Evolutionary conservation across 2,797 vertebrate species (phyloP).

Genomic region (Falco concolor): DNA sequence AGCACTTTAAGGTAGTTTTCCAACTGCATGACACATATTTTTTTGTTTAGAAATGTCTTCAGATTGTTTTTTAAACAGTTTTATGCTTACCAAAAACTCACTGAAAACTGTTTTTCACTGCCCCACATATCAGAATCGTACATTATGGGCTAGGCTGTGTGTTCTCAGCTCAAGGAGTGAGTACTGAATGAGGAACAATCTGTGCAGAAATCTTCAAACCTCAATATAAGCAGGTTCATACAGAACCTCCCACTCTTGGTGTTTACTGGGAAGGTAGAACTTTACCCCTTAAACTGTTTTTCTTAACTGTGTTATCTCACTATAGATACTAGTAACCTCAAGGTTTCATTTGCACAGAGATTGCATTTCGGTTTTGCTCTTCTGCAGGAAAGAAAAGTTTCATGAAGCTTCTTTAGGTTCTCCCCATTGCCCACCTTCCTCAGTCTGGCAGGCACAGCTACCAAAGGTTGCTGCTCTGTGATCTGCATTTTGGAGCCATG

Average conservation of each 20-base stretch:
- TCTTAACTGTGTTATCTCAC: background rate
- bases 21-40: rapidly evolving
- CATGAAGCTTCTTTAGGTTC: background rate
- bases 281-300: background rate
- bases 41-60: background rate
- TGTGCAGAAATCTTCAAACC: background rate
- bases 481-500: background rate
- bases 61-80: background rate
- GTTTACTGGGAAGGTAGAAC: background rate
- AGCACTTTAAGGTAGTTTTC: background rate
- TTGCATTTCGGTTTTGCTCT: background rate
- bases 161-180: background rate
- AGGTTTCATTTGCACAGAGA: background rate
- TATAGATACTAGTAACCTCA: background rate
- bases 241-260: background rate
- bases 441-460: background rate
- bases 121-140: background rate
- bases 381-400: background rate
- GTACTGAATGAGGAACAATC: background rate
- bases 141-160: background rate
- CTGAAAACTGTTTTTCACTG: background rate
- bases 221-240: background rate
- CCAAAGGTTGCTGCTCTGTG: background rate
- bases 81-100: background rate
- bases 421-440: background rate